These are phyloP conservation scores for Apotomis turbidana DNA, from an alignment of 2,888 invertebrate genomes.

Conservation along the genomic window DNA sequence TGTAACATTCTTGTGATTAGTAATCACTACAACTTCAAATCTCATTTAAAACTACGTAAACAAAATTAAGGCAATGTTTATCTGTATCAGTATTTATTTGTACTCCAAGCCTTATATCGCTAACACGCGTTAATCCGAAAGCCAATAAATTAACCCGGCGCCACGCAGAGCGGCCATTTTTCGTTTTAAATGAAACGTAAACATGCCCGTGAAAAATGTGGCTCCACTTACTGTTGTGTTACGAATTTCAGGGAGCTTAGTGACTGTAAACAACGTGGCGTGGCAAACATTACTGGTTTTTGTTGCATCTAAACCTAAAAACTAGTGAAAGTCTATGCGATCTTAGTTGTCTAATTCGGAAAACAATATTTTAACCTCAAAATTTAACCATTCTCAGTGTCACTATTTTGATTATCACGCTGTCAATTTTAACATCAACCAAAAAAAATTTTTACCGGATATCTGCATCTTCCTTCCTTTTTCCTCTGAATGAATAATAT, in stretches of 20 bases:
- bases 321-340: too few species aligned
- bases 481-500: too few species aligned
- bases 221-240: constrained; percentile 37
- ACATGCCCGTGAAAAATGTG: constrained; percentile 43
- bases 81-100: neutral
- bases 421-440: too few species aligned
- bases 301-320: neutral
- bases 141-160: constrained; percentile 33
- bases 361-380: too few species aligned
- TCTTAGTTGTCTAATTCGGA: too few species aligned
- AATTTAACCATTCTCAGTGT: too few species aligned
- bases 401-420: too few species aligned
- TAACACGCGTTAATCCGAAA: constrained; percentile 32
- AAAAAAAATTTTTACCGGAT: too few species aligned
- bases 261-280: neutral
- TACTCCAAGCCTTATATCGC: constrained; percentile 20
- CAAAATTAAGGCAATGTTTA: neutral
- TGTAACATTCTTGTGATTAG: too few species aligned
- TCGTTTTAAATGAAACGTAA: constrained; percentile 45
- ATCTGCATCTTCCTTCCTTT: too few species aligned
- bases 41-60: too few species aligned
- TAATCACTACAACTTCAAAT: too few species aligned
- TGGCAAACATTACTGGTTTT: neutral
- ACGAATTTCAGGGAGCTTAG: constrained; percentile 15
- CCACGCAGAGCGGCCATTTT: constrained; percentile 24